These are phyloP conservation scores for Ammodramus savannarum DNA, from an alignment of 2,113 vertebrate species.

Conservation along the genomic window DNA sequence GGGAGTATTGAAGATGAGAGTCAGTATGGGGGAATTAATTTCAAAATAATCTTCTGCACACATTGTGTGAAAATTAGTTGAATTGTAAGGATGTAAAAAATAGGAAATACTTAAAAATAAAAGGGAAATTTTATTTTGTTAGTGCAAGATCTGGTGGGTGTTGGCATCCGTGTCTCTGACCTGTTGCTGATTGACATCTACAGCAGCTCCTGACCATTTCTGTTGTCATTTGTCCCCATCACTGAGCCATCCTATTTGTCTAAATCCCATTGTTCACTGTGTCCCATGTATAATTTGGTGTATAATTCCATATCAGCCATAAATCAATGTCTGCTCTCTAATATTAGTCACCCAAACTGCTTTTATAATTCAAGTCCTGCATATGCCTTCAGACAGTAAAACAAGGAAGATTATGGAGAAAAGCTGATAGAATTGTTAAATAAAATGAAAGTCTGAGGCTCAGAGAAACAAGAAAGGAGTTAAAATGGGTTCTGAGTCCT, in stretches of 20 bases:
- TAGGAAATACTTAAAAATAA: not conserved
- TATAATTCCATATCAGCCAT: not conserved
- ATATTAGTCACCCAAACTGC: not conserved
- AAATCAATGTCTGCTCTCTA: not conserved
- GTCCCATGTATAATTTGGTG: not conserved
- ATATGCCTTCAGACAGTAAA: not conserved
- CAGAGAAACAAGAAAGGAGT: not conserved
- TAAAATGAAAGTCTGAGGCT: not conserved
- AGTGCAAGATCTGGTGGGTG: not conserved
- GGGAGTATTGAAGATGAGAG: not conserved
- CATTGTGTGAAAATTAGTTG: not conserved
- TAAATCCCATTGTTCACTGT: not conserved
- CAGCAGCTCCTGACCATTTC: not conserved
- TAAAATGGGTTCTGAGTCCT: not conserved
- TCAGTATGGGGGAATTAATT: not conserved
- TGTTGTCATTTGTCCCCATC: not conserved
- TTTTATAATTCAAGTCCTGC: not conserved
- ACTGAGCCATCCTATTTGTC: not conserved
- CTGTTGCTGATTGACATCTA: not conserved
- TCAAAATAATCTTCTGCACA: not conserved
- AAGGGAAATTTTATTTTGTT: not conserved
- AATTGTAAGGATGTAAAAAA: not conserved
- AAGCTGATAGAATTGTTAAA: not conserved
- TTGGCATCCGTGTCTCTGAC: not conserved
- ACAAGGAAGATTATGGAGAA: not conserved